These are phyloP conservation scores for Pithys albifrons DNA, from an alignment of 2,113 vertebrate genomes.

Conservation along the genomic window DNA sequence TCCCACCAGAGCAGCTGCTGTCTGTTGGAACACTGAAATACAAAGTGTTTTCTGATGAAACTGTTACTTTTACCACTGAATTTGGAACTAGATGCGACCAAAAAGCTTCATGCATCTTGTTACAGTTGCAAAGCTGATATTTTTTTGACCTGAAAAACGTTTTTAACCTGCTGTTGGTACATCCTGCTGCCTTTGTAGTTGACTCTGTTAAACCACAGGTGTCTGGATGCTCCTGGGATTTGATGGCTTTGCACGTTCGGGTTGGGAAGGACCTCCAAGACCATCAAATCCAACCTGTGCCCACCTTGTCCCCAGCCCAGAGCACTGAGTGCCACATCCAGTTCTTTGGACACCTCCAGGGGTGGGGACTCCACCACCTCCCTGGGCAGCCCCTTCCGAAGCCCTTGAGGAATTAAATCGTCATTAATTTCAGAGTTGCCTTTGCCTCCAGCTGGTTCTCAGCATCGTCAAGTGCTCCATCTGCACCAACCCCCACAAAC, in stretches of 20 bases:
- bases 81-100: accelerated
- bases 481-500: background rate
- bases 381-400: background rate
- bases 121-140: background rate
- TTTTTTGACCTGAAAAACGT: background rate
- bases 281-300: background rate
- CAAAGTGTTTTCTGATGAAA: accelerated
- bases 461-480: accelerated
- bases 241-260: background rate
- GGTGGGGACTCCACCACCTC: background rate
- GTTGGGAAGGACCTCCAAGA: background rate
- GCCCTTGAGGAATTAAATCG: accelerated
- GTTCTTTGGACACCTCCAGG: background rate
- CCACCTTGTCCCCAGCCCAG: background rate
- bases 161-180: background rate
- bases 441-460: background rate
- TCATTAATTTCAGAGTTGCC: accelerated
- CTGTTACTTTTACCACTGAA: accelerated
- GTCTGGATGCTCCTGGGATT: background rate
- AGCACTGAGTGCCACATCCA: background rate
- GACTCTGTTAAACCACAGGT: background rate
- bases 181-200: accelerated
- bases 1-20: background rate
- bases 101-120: accelerated
- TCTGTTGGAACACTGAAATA: background rate